These are phyloP conservation scores for Ceraclea dissimilis DNA, from an alignment of 2,888 invertebrate genomes.

Conservation along the genomic window DNA sequence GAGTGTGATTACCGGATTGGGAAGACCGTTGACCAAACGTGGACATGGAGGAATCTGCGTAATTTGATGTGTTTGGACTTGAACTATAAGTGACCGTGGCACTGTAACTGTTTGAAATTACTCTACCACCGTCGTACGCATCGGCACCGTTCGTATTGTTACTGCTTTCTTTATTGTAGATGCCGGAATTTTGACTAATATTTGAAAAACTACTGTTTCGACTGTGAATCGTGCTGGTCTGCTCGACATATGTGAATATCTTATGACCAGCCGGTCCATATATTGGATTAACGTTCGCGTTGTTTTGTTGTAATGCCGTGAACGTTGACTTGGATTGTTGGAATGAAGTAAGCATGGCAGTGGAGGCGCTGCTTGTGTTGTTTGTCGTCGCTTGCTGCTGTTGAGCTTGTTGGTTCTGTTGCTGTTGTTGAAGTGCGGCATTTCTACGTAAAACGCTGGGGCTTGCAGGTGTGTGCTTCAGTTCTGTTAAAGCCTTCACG, in stretches of 20 bases:
- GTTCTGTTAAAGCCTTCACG: slow-evolving; percentile 74
- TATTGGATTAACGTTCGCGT: slow-evolving; percentile 43
- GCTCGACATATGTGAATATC: slow-evolving; percentile 21
- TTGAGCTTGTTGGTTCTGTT: slow-evolving; percentile 17
- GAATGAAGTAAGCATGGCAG: slow-evolving; percentile 35
- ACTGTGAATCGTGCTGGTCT: slow-evolving; percentile 20
- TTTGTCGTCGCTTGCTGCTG: slow-evolving; percentile 6
- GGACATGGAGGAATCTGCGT: slow-evolving; percentile 37
- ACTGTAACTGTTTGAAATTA: slow-evolving; percentile 19
- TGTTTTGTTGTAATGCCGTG: slow-evolving; percentile 32
- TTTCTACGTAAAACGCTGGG: slow-evolving; percentile 63
- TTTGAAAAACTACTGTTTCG: slow-evolving; percentile 21
- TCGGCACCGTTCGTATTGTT: slow-evolving; percentile 9
- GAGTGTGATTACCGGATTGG: slow-evolving; percentile 30
- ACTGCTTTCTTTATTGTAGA: slow-evolving; percentile 10
- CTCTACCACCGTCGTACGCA: slow-evolving; percentile 22
- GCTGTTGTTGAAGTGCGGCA: slow-evolving; percentile 29
- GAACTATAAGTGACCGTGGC: slow-evolving; percentile 36
- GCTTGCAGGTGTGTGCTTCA: slow-evolving; percentile 81
- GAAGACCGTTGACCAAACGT: slow-evolving; percentile 41
- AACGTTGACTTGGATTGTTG: slow-evolving; percentile 38
- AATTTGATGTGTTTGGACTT: slow-evolving; percentile 40
- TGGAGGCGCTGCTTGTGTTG: slow-evolving; percentile 27
- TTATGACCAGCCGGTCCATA: slow-evolving; percentile 38
- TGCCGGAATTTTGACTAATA: slow-evolving; percentile 15